A percentile compares a stretch with the other conserved stretches of the same genome.
Conservation (phyloP, 2,888 invertebrate genomes). For the Heliconius hortense region DNA sequence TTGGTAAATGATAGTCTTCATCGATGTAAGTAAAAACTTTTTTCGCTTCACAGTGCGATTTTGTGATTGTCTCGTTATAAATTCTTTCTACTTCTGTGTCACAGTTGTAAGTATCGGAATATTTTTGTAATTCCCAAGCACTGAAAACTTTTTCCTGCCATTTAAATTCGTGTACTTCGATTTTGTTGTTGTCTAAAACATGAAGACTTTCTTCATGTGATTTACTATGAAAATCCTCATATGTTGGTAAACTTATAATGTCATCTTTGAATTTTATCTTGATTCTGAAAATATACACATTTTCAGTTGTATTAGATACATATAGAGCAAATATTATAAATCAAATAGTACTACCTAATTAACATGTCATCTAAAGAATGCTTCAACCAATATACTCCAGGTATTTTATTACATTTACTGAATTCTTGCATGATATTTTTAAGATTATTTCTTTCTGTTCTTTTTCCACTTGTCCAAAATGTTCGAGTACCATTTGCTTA, state of each 20-base stretch:
- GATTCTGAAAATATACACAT: slow-evolving; percentile 54
- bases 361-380: slow-evolving; percentile 74
- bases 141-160: slow-evolving; percentile 90
- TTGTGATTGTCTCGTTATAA: slow-evolving; percentile 58
- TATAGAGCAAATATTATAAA: too few relatives aligned
- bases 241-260: slow-evolving; percentile 64
- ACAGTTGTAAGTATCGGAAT: slow-evolving; percentile 83
- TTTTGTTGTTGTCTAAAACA: slow-evolving; percentile 47
- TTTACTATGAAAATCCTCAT: slow-evolving; percentile 60
- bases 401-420: slow-evolving; percentile 63
- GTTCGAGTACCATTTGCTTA: too few relatives aligned
- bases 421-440: slow-evolving; percentile 60
- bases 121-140: slow-evolving; percentile 82
- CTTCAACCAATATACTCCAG: slow-evolving; percentile 77
- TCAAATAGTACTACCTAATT: too few relatives aligned
- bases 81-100: slow-evolving; percentile 79
- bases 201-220: slow-evolving; percentile 48
- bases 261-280: slow-evolving; percentile 63
- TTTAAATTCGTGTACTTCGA: slow-evolving; percentile 71
- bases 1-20: slow-evolving; percentile 77
- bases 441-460: neutral
- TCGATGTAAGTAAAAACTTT: slow-evolving; percentile 82
- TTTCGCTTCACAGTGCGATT: slow-evolving; percentile 57
- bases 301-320: neutral
- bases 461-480: neutral